Percentiles rank a stretch among this genome's conserved stretches.
Evolutionary conservation across 2,888 invertebrate species (phyloP).

Genomic region (Zele albiditarsus): DNA sequence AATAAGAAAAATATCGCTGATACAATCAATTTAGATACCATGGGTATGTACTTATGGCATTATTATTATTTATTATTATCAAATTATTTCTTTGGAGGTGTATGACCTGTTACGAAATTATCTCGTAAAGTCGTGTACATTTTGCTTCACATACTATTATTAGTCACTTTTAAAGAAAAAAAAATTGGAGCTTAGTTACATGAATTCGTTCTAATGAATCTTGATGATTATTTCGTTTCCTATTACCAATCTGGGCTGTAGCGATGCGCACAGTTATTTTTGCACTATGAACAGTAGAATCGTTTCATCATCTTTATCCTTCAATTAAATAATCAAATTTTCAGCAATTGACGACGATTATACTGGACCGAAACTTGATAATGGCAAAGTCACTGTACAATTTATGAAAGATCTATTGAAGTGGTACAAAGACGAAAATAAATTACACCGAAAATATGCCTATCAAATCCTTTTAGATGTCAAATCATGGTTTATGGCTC

Average conservation of each 20-base stretch:
- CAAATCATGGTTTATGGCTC: slow-evolving; percentile 86
- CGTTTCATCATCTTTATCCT: slow-evolving; percentile 8
- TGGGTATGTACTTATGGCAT: slow-evolving; percentile 79
- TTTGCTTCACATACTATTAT: too few species aligned
- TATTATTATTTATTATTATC: slow-evolving; percentile 10
- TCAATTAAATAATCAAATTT: slow-evolving; percentile 53
- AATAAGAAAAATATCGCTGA: slow-evolving; percentile 90
- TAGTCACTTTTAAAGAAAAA: too few species aligned
- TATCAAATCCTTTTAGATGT: slow-evolving; percentile 97
- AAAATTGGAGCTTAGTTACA: too few species aligned
- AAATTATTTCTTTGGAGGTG: too few species aligned
- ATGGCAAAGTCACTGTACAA: slow-evolving; percentile 89
- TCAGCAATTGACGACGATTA: slow-evolving; percentile 96
- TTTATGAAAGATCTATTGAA: slow-evolving; percentile 94
- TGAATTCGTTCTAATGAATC: too few species aligned
- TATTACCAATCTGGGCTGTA: too few species aligned
- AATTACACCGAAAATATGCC: slow-evolving; percentile 96
- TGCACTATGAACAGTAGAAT: too few species aligned
- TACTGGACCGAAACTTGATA: slow-evolving; percentile 89
- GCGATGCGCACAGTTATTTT: too few species aligned
- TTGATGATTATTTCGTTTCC: too few species aligned
- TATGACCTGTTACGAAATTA: too few species aligned
- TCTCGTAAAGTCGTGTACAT: too few species aligned
- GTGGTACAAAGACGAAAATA: slow-evolving; percentile 92
- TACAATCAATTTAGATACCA: slow-evolving; percentile 89